These are phyloP conservation scores for Lordiphosa andalusiaca DNA, from an alignment of 2,888 invertebrate genomes.

Conservation along the genomic window DNA sequence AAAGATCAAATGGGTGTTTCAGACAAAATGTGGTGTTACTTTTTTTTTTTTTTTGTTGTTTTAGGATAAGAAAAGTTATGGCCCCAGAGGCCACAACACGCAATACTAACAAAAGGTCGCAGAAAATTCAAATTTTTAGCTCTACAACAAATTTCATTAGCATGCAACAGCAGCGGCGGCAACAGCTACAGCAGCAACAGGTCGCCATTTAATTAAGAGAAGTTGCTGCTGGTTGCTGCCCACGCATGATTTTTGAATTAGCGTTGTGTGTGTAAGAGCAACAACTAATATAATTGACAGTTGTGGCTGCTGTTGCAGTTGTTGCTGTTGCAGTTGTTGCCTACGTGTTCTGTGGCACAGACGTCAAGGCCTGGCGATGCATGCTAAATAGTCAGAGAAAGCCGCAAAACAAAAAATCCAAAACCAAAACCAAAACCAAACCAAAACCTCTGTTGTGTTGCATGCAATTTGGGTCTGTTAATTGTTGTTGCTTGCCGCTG, in stretches of 20 bases:
- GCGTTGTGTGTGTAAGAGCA: constrained; percentile 63
- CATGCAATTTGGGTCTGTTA: constrained; percentile 71
- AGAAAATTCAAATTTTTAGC: constrained; percentile 2
- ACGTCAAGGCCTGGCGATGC: constrained; percentile 59
- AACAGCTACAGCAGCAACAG: constrained; percentile 29
- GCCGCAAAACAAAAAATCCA: constrained; percentile 25
- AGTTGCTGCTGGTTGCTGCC: constrained; percentile 60
- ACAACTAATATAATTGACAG: constrained; percentile 72
- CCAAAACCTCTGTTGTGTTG: constrained; percentile 41
- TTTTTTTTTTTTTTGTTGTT: constrained; percentile 8
- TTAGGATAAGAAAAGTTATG: constrained; percentile 44
- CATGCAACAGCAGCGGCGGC: constrained; percentile 44
- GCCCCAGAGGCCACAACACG: constrained; percentile 37
- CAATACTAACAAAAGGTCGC: constrained; percentile 37
- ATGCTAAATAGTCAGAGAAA: constrained; percentile 64
- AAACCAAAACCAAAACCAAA: neutral
- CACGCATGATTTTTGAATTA: constrained; percentile 79
- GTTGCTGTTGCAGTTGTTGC: constrained; percentile 37
- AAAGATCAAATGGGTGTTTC: constrained; percentile 26
- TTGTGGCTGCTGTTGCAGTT: constrained; percentile 53
- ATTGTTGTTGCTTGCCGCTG: constrained; percentile 56
- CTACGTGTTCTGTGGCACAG: constrained; percentile 68
- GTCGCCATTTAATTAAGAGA: constrained; percentile 68
- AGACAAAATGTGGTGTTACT: neutral
- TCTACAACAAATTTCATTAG: constrained; percentile 66